These are phyloP conservation scores for Acipenser ruthenus DNA, from an alignment of 2,797 vertebrate species.

Conservation along the genomic window DNA sequence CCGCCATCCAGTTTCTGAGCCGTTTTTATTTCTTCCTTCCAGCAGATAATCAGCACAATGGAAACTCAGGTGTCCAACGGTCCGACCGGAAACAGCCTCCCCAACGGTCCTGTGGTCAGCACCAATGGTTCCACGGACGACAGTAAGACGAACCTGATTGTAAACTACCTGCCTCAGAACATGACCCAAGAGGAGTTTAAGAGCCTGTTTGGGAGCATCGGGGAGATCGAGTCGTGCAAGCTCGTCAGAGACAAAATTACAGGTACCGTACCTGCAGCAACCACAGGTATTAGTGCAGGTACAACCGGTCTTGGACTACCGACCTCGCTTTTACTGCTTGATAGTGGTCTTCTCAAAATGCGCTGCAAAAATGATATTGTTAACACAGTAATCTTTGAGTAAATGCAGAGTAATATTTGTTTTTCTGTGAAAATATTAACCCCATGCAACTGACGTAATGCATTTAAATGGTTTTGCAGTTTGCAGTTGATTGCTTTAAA, in stretches of 20 bases:
- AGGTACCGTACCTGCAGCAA: slow-evolving; percentile 49
- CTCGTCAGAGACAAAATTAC: slow-evolving; percentile 93
- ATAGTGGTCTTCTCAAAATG: too few relatives aligned
- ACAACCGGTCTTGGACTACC: too few relatives aligned
- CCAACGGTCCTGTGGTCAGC: slow-evolving; percentile 81
- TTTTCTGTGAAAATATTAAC: too few relatives aligned
- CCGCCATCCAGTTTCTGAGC: slow-evolving; percentile 2
- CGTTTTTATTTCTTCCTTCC: slow-evolving; percentile 56
- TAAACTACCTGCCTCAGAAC: slow-evolving; percentile 96
- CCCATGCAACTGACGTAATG: too few relatives aligned
- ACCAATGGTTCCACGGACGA: slow-evolving; percentile 80
- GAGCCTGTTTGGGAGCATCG: slow-evolving; percentile 92
- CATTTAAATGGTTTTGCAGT: too few relatives aligned
- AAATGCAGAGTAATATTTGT: too few relatives aligned
- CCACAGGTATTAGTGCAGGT: too few relatives aligned
- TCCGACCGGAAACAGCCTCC: slow-evolving; percentile 77
- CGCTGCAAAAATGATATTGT: too few relatives aligned
- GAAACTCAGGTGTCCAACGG: slow-evolving; percentile 95
- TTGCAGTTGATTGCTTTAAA: too few relatives aligned
- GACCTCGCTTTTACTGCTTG: too few relatives aligned
- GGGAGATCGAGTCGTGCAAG: slow-evolving; percentile 94
- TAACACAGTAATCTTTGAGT: too few relatives aligned
- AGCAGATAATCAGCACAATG: slow-evolving; percentile 98
- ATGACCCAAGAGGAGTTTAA: slow-evolving; percentile 97
- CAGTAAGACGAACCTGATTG: slow-evolving; percentile 96